phyloP scores from a whole-genome alignment of 2,888 invertebrate species.

The Lymantria dispar region DNA sequence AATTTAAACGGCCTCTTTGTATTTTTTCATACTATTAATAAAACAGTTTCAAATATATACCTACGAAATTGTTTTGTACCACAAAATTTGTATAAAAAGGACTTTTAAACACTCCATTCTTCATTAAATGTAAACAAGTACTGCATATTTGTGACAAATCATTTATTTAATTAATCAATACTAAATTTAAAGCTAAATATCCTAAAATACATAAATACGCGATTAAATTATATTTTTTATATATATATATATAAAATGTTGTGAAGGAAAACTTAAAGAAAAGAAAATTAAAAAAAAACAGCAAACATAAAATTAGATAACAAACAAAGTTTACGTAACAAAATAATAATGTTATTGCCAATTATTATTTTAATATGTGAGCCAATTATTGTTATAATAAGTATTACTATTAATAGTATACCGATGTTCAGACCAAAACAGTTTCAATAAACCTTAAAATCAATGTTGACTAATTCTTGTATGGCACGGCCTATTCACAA shows the following conservation, averaged over 20 bases:
- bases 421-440: slow-evolving; percentile 26
- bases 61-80: slow-evolving; percentile 41
- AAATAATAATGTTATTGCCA: slow-evolving; percentile 65
- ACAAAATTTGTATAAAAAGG: slow-evolving; percentile 35
- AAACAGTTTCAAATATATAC: slow-evolving; percentile 25
- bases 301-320: slow-evolving; percentile 77
- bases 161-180: slow-evolving; percentile 54
- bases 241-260: slow-evolving; percentile 40
- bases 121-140: slow-evolving; percentile 52
- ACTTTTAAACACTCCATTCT: slow-evolving; percentile 59
- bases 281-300: slow-evolving; percentile 61
- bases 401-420: slow-evolving; percentile 8
- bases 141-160: slow-evolving; percentile 45
- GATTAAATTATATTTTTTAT: slow-evolving; percentile 52
- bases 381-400: slow-evolving; percentile 16
- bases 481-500: slow-evolving; percentile 43
- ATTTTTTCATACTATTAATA: slow-evolving; percentile 43
- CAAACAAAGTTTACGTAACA: slow-evolving; percentile 66
- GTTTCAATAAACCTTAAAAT: slow-evolving; percentile 21
- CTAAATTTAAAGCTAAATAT: slow-evolving; percentile 73
- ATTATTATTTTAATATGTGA: slow-evolving; percentile 30
- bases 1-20: slow-evolving; percentile 51
- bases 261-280: slow-evolving; percentile 45
- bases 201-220: slow-evolving; percentile 73
- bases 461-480: slow-evolving; percentile 44